phyloP scores from a whole-genome alignment of 2,888 invertebrate species.

The Theretra japonica region DNA sequence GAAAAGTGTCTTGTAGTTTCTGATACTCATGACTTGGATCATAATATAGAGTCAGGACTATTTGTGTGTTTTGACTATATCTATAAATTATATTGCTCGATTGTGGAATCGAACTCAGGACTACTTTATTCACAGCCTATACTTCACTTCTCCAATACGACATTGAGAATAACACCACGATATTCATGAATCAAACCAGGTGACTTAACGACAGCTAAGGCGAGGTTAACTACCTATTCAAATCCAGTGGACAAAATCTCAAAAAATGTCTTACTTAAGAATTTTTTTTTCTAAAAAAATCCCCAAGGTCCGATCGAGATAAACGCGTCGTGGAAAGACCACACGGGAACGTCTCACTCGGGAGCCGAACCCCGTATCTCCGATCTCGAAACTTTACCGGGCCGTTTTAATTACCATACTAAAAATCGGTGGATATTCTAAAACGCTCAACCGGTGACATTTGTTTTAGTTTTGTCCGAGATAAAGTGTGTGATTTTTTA shows the following conservation, averaged over 20 bases:
- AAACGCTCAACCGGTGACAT: conserved; percentile 50
- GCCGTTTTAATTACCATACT: conserved; percentile 63
- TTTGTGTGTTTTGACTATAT: no score
- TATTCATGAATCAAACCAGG: no score
- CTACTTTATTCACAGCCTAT: no score
- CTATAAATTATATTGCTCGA: no score
- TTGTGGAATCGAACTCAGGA: neutral
- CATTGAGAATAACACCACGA: no score
- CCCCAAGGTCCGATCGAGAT: conserved; percentile 66
- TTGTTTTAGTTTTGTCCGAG: conserved; percentile 45
- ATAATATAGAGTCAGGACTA: no score
- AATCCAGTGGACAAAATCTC: neutral
- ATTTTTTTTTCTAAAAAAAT: conserved; percentile 31
- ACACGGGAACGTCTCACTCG: conserved; percentile 76
- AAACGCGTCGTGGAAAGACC: conserved; percentile 69
- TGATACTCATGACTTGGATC: no score
- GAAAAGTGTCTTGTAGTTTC: no score
- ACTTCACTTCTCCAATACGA: no score
- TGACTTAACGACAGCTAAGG: neutral
- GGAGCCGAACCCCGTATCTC: conserved; percentile 68
- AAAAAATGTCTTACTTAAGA: conserved; percentile 26
- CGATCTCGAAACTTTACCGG: conserved; percentile 61
- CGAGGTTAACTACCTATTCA: neutral
- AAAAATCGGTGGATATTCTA: conserved; percentile 54
- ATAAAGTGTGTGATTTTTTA: conserved; percentile 14